A percentile compares a stretch with the other conserved stretches of the same genome.
Evolutionary conservation across 2,888 invertebrate genomes (phyloP).

Genomic region (Macaria liturata): DNA sequence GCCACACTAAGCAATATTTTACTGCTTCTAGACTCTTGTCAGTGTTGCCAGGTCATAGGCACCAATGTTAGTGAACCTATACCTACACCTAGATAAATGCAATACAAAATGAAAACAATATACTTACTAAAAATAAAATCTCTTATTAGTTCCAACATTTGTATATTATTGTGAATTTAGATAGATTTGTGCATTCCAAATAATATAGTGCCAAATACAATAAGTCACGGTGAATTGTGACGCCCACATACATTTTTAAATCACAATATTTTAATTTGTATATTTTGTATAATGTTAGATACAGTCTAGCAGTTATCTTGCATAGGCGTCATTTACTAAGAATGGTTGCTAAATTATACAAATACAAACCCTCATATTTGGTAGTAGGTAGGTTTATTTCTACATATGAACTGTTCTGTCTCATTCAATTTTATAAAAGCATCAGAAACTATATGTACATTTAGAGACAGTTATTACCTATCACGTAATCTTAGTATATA

Average conservation of each 20-base stretch:
- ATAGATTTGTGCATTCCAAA: conserved; percentile 77
- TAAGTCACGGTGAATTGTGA: conserved; percentile 31
- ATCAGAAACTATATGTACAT: too few species aligned
- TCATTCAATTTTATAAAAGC: too few species aligned
- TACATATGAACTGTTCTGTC: too few species aligned
- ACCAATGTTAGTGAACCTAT: conserved; percentile 29
- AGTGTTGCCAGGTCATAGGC: conserved; percentile 46
- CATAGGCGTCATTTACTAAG: conserved; percentile 8
- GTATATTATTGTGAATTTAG: conserved; percentile 47
- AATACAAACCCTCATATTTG: too few species aligned
- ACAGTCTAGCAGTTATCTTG: conserved; percentile 4
- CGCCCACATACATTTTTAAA: conserved; percentile 57
- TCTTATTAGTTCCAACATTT: conserved; percentile 51
- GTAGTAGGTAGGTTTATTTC: too few species aligned
- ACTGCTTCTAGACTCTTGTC: conserved; percentile 22
- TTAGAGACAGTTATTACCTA: too few species aligned
- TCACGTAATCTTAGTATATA: too few species aligned
- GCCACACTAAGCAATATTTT: background rate
- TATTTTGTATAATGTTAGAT: conserved; percentile 33
- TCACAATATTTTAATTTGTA: conserved; percentile 67
- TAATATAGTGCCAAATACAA: conserved; percentile 79
- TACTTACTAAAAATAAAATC: conserved; percentile 53
- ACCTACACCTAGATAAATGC: conserved; percentile 32
- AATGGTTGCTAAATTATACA: too few species aligned
- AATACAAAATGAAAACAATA: conserved; percentile 51